Evolutionary conservation across 1,140 invertebrate species (phyloP), one percentile per base, ranked within the genome.

Genomic region (Zaprionus kolodkinae): DNA sequence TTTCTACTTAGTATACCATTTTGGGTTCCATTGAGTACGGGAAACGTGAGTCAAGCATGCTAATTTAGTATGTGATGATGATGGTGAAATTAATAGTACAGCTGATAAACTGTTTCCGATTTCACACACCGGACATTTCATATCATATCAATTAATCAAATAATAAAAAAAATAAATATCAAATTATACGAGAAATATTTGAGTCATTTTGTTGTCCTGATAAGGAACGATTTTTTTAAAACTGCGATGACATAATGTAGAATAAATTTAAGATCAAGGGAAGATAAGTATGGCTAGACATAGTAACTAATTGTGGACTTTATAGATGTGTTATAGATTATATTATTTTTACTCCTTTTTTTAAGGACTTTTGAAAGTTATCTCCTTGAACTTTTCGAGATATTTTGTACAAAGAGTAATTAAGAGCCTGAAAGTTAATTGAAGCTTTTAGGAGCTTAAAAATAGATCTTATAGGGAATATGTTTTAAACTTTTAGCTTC

Each of bases 11-110:
- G 25, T 27, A 25, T 40, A 21, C 13, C 6, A 13, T 30, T 6
- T 43, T 48, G 11, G 13, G 25, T 61, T 48, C 21, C 36, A 43
- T 43, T 9, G 38, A 15, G 59, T 30, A 15, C 59, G 30, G 21
- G n/a, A 45, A 25, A 27, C 45, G 62, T 65, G 63, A 65, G 21
- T 65, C 63, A 65, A 54, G 61, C 35, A 50, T 72, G 54, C 11
- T 55, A 65, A 65, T 40, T 65, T 33, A 13, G 33, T 55, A n/a
- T 27, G 1, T 2, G 1, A 4, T 27, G 21, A 7, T 50, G 15
- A 21, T 65, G 25, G 36, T 64, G 50, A 65, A 65, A 65, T 65
- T 30, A 40, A 54, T 35, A 9, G 4, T 38, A 12, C 9, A 45
- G 15, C 15, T 17, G 43, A 45, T 45, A 45, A 36, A 17, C 12